Evolutionary conservation across 1,140 invertebrate species (phyloP).

Genomic region (Heliothis subflexa): DNA sequence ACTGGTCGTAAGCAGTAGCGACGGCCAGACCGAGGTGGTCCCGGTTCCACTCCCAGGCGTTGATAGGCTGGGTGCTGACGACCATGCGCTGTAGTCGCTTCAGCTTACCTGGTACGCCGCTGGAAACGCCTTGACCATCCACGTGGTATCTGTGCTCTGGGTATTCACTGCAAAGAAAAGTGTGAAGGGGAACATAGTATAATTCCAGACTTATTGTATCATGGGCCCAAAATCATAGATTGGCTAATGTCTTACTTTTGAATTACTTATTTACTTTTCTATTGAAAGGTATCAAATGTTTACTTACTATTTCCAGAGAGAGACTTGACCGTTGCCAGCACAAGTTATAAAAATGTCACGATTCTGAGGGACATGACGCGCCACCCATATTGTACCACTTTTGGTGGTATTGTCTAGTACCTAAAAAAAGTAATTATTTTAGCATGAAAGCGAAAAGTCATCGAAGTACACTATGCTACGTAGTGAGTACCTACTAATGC

Average conservation of each 20-base stretch:
- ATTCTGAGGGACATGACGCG: conserved; percentile 96
- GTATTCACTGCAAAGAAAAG: conserved; percentile 89
- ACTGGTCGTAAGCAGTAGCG: conserved; percentile 97
- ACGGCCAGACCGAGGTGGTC: conserved; percentile 96
- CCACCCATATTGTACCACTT: conserved; percentile 91
- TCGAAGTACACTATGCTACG: too few relatives aligned
- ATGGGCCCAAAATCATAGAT: too few relatives aligned
- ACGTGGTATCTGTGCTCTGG: conserved; percentile 91
- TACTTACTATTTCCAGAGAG: conserved; percentile 97
- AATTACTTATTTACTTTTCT: too few relatives aligned
- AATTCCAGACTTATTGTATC: too few relatives aligned
- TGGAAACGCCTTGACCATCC: conserved; percentile 89
- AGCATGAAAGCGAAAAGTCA: not conserved
- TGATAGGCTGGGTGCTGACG: conserved; percentile 95
- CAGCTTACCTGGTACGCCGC: conserved; percentile 92
- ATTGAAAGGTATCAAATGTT: not conserved
- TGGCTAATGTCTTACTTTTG: too few relatives aligned
- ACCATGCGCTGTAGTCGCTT: conserved; percentile 92
- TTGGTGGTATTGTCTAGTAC: conserved; percentile 77
- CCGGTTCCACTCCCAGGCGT: conserved; percentile 95
- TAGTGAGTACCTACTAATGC: too few relatives aligned
- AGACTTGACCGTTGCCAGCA: conserved; percentile 94
- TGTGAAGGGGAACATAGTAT: not conserved
- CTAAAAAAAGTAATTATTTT: conserved; percentile 56
- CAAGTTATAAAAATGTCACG: conserved; percentile 97